A percentile compares a stretch with the other conserved stretches of the same genome.
Evolutionary conservation across 2,113 vertebrate genomes (phyloP).

Genomic region (Azemiops feae): DNA sequence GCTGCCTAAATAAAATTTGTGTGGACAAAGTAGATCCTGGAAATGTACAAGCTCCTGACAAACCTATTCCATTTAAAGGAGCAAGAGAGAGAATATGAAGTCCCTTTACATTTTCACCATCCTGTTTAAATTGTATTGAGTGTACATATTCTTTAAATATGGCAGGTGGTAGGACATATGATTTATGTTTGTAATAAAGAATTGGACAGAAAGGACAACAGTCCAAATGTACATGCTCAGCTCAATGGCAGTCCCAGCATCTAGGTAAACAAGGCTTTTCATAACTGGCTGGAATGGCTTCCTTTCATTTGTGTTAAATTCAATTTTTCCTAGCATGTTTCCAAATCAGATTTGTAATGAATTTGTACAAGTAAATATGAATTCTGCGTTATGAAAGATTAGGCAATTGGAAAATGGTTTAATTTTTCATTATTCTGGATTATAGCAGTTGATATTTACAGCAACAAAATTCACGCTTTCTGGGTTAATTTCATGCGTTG

Average conservation of each 20-base stretch:
- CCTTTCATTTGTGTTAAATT: conserved; percentile 1
- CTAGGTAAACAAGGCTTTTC: not conserved
- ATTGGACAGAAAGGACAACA: not conserved
- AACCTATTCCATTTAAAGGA: not conserved
- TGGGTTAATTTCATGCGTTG: not conserved
- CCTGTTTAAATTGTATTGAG: not conserved
- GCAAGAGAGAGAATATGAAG: conserved; percentile 16
- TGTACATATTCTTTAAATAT: not conserved
- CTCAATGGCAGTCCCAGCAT: not conserved
- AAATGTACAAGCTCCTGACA: conserved; percentile 9
- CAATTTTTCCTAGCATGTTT: not conserved
- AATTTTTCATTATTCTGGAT: conserved; percentile 1
- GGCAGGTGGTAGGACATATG: not conserved
- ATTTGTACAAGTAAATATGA: conserved; percentile 25
- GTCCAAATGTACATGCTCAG: not conserved
- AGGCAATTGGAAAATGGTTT: conserved; percentile 10
- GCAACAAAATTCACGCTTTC: not conserved
- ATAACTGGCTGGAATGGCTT: not conserved
- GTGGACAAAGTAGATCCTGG: not conserved
- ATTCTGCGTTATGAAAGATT: not conserved
- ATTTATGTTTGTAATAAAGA: conserved; percentile 17
- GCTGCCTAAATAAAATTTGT: not conserved
- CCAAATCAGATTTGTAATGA: conserved; percentile 1
- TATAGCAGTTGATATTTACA: not conserved
- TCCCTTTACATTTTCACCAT: not conserved